Conservation (phyloP, 2,797 vertebrate species). For the Microctenopoma lineatum region DNA sequence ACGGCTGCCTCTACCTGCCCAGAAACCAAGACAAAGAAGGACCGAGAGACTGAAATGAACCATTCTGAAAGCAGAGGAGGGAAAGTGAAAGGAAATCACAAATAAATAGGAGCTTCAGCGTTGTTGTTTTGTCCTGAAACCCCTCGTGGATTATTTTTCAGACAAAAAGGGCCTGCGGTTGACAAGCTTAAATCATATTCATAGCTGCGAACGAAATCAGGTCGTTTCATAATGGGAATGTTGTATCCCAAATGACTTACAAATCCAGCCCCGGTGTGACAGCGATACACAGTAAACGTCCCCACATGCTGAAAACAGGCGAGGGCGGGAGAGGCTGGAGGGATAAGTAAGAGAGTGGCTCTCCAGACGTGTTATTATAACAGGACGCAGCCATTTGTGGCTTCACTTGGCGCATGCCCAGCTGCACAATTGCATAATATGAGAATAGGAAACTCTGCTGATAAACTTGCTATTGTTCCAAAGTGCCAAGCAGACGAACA, state of each 20-base stretch:
- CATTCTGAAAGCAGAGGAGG: not conserved
- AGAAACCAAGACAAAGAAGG: slow-evolving; percentile 35
- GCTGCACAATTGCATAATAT: slow-evolving; percentile 46
- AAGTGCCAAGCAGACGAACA: slow-evolving; percentile 30
- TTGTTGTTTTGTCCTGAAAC: slow-evolving; percentile 31
- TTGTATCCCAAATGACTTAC: slow-evolving; percentile 44
- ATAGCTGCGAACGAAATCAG: slow-evolving; percentile 48
- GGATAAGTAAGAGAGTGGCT: slow-evolving; percentile 44
- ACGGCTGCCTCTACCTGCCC: slow-evolving; percentile 27
- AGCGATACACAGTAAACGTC: slow-evolving; percentile 42
- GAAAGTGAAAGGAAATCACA: not conserved
- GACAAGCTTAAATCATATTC: slow-evolving; percentile 45
- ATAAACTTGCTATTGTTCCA: slow-evolving; percentile 62
- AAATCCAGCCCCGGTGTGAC: slow-evolving; percentile 34
- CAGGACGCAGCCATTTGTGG: slow-evolving; percentile 56
- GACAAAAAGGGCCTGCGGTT: slow-evolving; percentile 36
- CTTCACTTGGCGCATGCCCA: slow-evolving; percentile 45
- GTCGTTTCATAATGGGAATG: slow-evolving; percentile 48
- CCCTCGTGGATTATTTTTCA: slow-evolving; percentile 22
- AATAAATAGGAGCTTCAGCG: slow-evolving; percentile 12
- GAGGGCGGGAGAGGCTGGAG: slow-evolving; percentile 22
- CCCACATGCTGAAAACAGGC: slow-evolving; percentile 33
- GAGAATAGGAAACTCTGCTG: slow-evolving; percentile 57
- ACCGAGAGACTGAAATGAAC: slow-evolving; percentile 11
- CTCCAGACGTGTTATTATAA: slow-evolving; percentile 37